Evolutionary conservation across 2,797 vertebrate genomes (phyloP).

Genomic region (Glyptemys insculpta): DNA sequence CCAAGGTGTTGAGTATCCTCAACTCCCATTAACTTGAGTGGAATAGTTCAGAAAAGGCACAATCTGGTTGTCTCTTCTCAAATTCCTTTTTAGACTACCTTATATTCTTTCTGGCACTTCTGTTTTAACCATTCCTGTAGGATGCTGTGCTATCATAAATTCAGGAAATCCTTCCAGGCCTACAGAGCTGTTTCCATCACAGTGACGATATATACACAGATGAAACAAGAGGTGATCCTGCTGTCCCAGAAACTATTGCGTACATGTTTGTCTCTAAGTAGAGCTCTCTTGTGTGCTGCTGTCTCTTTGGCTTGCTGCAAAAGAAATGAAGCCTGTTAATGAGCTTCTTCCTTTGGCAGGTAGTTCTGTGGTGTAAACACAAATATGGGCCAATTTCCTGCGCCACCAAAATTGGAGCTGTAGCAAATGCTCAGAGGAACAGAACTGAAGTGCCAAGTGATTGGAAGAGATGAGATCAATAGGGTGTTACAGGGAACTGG

Average conservation of each 20-base stretch:
- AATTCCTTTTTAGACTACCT: background rate
- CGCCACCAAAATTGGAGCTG: background rate
- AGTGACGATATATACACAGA: background rate
- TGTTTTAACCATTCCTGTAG: background rate
- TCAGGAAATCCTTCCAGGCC: background rate
- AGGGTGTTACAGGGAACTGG: background rate
- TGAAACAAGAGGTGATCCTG: background rate
- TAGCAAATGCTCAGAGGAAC: background rate
- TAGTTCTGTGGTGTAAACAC: constrained; percentile 7
- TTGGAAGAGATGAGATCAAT: background rate
- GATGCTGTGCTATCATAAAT: background rate
- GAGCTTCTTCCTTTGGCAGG: background rate
- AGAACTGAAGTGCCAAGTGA: background rate
- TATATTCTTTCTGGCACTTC: background rate
- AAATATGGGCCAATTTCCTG: background rate
- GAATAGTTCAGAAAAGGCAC: background rate
- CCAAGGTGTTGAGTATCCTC: background rate
- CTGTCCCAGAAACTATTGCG: background rate
- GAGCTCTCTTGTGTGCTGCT: background rate
- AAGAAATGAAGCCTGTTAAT: background rate
- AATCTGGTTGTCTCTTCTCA: background rate
- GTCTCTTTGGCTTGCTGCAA: background rate
- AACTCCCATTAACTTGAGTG: background rate
- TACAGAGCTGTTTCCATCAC: background rate
- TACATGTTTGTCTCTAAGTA: background rate